These are phyloP conservation scores for Anoplius nigerrimus DNA, from an alignment of 2,888 invertebrate species.

Conservation along the genomic window DNA sequence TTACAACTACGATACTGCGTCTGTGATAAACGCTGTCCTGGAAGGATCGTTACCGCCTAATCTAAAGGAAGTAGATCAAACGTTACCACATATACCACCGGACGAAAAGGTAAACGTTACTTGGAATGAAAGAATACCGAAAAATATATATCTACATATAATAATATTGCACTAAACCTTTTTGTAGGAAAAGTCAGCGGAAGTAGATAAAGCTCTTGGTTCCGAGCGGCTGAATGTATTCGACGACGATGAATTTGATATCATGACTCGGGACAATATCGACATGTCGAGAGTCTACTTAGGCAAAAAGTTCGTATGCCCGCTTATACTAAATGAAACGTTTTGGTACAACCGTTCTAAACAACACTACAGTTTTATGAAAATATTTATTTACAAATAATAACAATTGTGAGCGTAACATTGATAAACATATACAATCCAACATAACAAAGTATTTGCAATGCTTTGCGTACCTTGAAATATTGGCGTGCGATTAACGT, in stretches of 20 bases:
- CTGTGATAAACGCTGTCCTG: slow-evolving; percentile 88
- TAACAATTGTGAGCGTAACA: neutral
- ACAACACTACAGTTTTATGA: neutral
- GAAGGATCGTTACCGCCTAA: slow-evolving; percentile 82
- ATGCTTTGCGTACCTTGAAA: no score
- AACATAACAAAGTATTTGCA: no score
- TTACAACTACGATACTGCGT: slow-evolving; percentile 84
- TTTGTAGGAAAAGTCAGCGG: slow-evolving; percentile 53
- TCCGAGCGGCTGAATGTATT: slow-evolving; percentile 81
- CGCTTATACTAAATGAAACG: neutral
- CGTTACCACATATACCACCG: slow-evolving; percentile 80
- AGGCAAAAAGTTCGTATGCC: slow-evolving; percentile 75
- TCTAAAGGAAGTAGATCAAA: slow-evolving; percentile 75
- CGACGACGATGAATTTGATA: slow-evolving; percentile 86
- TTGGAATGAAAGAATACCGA: neutral
- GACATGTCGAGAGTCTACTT: slow-evolving; percentile 75
- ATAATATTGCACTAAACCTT: no score
- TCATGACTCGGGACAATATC: slow-evolving; percentile 81
- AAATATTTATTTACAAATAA: slow-evolving; percentile 35
- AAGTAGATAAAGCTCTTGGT: slow-evolving; percentile 47
- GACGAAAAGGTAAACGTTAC: slow-evolving; percentile 76
- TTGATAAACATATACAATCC: no score
- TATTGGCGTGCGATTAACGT: no score
- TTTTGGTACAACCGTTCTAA: neutral
- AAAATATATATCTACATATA: neutral